Percentiles rank a stretch among this genome's conserved stretches.
Evolutionary conservation across 1,140 invertebrate genomes (phyloP).

Genomic region (Lamellibrachia luymesi): DNA sequence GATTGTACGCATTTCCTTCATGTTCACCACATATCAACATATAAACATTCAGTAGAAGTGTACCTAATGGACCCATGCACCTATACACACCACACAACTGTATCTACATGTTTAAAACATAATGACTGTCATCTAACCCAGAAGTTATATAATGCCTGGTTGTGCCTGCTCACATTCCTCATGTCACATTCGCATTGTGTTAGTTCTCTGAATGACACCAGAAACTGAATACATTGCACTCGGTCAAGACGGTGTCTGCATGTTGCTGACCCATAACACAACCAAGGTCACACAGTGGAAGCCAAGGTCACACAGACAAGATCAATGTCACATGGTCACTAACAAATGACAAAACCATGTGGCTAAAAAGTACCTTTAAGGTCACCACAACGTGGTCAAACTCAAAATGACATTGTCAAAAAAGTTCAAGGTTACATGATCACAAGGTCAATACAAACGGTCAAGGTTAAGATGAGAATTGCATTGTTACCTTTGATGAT

Average conservation of each 20-base stretch:
- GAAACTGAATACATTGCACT: too few relatives aligned
- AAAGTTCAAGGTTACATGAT: background rate
- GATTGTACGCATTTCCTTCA: background rate
- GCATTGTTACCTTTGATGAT: background rate
- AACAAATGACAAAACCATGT: background rate
- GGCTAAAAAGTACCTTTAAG: background rate
- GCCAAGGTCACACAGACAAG: background rate
- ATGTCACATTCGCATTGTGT: background rate
- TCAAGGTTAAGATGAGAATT: background rate
- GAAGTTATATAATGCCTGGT: background rate
- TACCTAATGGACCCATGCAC: background rate
- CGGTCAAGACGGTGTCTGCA: background rate
- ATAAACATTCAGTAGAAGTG: background rate
- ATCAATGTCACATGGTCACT: background rate
- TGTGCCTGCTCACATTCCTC: background rate
- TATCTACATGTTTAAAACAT: constrained; percentile 1
- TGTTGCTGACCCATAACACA: too few relatives aligned
- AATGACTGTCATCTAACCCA: background rate
- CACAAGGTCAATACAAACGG: background rate
- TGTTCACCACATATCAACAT: background rate
- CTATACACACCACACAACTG: background rate
- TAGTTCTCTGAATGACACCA: background rate
- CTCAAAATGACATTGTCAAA: background rate
- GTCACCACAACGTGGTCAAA: background rate
- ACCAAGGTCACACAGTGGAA: background rate